Base-by-base conservation (phyloP, 2,797 vertebrate genomes). In the Siniperca undulata region DNA sequence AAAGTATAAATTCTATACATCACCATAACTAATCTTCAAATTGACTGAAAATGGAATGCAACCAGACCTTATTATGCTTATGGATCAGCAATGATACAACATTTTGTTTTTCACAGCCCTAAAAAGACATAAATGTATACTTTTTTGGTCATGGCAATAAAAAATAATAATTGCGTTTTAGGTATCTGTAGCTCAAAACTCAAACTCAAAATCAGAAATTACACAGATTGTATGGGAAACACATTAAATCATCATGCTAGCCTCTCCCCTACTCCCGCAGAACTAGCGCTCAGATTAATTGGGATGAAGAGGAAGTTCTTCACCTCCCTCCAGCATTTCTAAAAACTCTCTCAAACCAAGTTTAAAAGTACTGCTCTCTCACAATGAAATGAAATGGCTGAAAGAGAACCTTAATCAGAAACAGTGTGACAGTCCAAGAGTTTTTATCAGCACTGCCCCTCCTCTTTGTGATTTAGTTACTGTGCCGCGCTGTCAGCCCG, bases 381-480 rank as follows among this genome's bases (percentile, higher is more conserved):
- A 80, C 70, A 68, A 58, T 50, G 78, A 30, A 30, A 30, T 30
- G 66, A 78, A 71, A 78, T 30, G 56, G n/a, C 75, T 66, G 56
- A 65, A 69, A 83, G 66, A 77, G 86, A 91, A 80, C 74, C 84
- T 88, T 88, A 92, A 92, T 94, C 89, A 87, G 82, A 86, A 88
- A 78, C 69, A 46, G 67, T 67, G 77, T 79, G 84, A 88, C 76
- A 80, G 77, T 78, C 81, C 60, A 50, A 62, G 76, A 86, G 90
- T 88, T 94, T 88, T 92, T 94, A 95, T 95, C 93, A 85, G 68
- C 53, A 9, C 30, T 58, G 66, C 75, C 74, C 82, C 87, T 88
- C 77, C 85, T 81, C 81, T 74, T 67, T 65, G 78, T 93, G 93
- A 95, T 95, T 94, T 93, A 92, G 92, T 86, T 83, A 86, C 79